phyloP scores from a whole-genome alignment of 2,888 invertebrate species.

The Eueremaeus valkanovi region DNA sequence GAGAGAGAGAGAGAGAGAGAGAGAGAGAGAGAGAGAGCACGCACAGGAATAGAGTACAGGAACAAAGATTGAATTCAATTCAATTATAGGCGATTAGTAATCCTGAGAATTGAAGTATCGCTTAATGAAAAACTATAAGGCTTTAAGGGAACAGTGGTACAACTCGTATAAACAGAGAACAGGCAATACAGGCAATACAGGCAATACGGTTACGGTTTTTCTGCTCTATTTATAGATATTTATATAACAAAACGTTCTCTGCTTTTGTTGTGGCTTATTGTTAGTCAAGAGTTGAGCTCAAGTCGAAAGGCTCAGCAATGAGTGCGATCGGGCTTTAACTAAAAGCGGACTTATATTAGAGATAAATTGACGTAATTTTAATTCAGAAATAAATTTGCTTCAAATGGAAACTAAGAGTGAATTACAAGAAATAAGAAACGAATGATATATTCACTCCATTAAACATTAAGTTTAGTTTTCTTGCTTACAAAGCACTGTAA shows the following conservation, averaged over 20 bases:
- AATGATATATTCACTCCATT: conserved; percentile 24
- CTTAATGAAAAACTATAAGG: conserved; percentile 12
- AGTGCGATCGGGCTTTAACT: too few relatives aligned
- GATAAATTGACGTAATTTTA: not conserved
- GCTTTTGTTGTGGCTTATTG: too few relatives aligned
- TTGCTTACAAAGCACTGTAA: not conserved
- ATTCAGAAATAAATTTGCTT: not conserved
- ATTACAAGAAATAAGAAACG: not conserved
- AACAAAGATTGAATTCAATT: conserved; percentile 4
- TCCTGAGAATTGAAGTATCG: conserved; percentile 29
- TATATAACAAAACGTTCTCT: too few relatives aligned
- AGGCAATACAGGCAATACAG: too few relatives aligned
- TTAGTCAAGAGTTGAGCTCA: too few relatives aligned
- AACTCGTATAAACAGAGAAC: not conserved
- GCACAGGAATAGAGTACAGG: not conserved
- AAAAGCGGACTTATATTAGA: too few relatives aligned
- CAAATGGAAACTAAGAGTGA: not conserved
- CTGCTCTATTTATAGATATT: too few relatives aligned
- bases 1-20: too few relatives aligned
- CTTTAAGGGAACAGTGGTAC: not conserved
- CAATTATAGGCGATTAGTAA: conserved; percentile 27
- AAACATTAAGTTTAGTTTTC: conserved; percentile 15
- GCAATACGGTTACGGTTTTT: too few relatives aligned
- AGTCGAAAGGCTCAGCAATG: too few relatives aligned
- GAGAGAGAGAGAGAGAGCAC: not conserved